Evolutionary conservation across 2,113 vertebrate species (phyloP).

Genomic region (Nothobranchius kuhntae): DNA sequence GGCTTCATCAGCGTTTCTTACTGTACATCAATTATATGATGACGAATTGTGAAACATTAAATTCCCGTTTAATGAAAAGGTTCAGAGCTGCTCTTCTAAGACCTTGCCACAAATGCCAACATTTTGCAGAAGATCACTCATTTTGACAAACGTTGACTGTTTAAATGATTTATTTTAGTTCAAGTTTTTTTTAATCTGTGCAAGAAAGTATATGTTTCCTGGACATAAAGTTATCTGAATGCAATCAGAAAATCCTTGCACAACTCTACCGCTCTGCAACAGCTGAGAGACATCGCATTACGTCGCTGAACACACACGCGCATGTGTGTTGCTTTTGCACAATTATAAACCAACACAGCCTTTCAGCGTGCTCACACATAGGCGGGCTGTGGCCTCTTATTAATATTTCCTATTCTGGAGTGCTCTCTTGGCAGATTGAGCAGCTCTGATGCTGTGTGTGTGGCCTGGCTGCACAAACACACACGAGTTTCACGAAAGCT

Average conservation of each 20-base stretch:
- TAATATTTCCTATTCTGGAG: conserved; percentile 62
- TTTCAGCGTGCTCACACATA: conserved; percentile 24
- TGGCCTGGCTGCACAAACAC: conserved; percentile 61
- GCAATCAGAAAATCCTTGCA: background rate
- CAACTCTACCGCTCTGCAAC: conserved; percentile 29
- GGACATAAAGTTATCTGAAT: background rate
- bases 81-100: conserved; percentile 1
- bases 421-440: conserved; percentile 57
- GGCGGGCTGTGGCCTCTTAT: conserved; percentile 45
- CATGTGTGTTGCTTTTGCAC: background rate
- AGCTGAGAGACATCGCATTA: conserved; percentile 60
- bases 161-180: too few species aligned
- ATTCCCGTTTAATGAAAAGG: conserved; percentile 15
- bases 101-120: too few species aligned
- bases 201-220: background rate
- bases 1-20: conserved; percentile 14
- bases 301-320: conserved; percentile 6
- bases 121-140: background rate
- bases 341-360: conserved; percentile 19
- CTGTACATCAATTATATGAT: conserved; percentile 23
- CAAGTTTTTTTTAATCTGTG: background rate
- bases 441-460: conserved; percentile 56
- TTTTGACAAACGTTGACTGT: background rate
- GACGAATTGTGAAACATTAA: conserved; percentile 22
- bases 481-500: conserved; percentile 36